Percentiles rank a stretch among this genome's conserved stretches.
Evolutionary conservation across 2,113 vertebrate genomes (phyloP).

Genomic region (Scopus umbretta): DNA sequence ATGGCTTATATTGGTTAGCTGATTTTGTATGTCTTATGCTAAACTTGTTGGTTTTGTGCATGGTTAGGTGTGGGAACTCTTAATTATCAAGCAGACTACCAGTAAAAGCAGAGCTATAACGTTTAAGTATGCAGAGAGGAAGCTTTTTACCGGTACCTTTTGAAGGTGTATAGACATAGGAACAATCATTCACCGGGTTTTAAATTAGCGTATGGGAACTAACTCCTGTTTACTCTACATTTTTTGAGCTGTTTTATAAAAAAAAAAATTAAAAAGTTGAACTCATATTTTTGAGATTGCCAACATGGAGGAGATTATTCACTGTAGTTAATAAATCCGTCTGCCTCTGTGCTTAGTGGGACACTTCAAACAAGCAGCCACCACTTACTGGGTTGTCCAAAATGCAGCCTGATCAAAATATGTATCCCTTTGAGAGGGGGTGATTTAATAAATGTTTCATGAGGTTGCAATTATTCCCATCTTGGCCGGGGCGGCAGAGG

Average conservation of each 20-base stretch:
- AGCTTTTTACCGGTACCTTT: not conserved
- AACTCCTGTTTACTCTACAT: not conserved
- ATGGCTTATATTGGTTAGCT: conserved; percentile 48
- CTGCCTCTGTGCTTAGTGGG: not conserved
- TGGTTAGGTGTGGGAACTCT: not conserved
- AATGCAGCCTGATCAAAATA: conserved; percentile 8
- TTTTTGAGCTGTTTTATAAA: not conserved
- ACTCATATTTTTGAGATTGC: not conserved
- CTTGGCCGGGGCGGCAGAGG: not conserved
- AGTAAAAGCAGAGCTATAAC: not conserved
- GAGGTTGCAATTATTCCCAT: not conserved
- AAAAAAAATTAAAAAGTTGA: not conserved
- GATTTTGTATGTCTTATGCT: conserved; percentile 37
- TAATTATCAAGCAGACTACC: conserved; percentile 42
- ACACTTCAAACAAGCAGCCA: not conserved
- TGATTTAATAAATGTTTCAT: not conserved
- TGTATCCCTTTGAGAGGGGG: not conserved
- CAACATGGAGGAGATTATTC: not conserved
- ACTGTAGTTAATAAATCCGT: not conserved
- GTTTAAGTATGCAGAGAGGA: not conserved
- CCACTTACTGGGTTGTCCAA: not conserved
- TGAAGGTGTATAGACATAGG: not conserved
- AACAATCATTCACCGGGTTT: not conserved
- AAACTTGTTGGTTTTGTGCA: conserved; percentile 62
- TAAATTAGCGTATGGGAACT: not conserved